Evolutionary conservation across 2,113 vertebrate species (phyloP).

Genomic region (Neopipo cinnamomea): DNA sequence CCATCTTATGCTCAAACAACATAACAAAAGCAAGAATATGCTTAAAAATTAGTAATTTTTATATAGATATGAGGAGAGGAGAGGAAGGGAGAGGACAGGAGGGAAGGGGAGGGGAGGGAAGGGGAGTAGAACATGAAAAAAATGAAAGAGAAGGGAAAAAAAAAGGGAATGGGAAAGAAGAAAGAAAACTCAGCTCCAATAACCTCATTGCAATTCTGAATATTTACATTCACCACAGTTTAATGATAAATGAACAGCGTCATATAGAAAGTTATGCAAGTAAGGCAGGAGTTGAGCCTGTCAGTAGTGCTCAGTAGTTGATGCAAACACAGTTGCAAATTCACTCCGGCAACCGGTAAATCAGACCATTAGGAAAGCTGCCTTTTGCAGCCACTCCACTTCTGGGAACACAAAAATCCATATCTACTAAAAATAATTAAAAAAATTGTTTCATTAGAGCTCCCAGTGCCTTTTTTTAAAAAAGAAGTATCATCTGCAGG

Average conservation of each 20-base stretch:
- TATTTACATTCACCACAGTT: not conserved
- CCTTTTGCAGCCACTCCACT: not conserved
- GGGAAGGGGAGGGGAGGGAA: accelerated
- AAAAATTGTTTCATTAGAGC: not conserved
- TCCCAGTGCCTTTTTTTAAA: not conserved
- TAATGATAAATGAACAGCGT: not conserved
- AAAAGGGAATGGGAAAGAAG: not conserved
- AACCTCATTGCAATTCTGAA: not conserved
- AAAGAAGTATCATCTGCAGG: not conserved
- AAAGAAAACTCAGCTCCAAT: not conserved
- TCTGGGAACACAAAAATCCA: not conserved
- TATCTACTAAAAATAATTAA: not conserved
- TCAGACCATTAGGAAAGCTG: not conserved
- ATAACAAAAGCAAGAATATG: not conserved
- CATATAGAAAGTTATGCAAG: not conserved
- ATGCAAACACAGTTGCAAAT: not conserved
- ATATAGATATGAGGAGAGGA: not conserved
- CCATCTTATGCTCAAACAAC: not conserved
- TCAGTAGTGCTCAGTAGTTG: not conserved
- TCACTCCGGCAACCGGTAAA: not conserved
- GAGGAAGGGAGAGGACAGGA: accelerated
- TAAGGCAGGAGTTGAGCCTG: not conserved
- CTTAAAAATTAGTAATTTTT: not conserved
- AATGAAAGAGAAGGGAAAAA: not conserved
- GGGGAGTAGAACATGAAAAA: accelerated